Percentiles rank a stretch among this genome's conserved stretches.
These are phyloP conservation scores for Coecobrya sp. DNA, from an alignment of 2,888 invertebrate genomes.

Conservation along the genomic window DNA sequence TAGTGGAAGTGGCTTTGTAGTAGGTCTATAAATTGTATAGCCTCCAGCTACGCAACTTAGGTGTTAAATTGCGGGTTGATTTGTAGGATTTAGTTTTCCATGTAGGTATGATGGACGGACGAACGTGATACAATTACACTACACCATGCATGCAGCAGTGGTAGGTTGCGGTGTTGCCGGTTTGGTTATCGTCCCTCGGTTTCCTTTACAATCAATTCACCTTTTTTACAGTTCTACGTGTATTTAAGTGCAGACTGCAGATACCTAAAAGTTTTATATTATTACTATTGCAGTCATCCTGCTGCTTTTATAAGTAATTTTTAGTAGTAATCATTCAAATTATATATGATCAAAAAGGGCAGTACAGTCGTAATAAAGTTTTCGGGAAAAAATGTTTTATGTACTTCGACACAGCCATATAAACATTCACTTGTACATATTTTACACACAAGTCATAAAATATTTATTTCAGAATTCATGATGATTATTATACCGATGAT, in stretches of 20 bases:
- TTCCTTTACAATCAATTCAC: constrained; percentile 29
- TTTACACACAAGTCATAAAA: background rate
- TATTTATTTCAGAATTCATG: constrained; percentile 51
- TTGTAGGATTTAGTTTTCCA: constrained; percentile 43
- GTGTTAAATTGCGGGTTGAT: constrained; percentile 60
- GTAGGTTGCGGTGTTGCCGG: background rate
- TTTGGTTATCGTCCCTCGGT: background rate
- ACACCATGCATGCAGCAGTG: too few species aligned
- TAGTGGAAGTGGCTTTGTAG: background rate
- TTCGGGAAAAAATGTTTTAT: constrained; percentile 37
- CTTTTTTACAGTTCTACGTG: background rate
- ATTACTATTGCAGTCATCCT: constrained; percentile 15
- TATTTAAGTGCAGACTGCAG: too few species aligned
- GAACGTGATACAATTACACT: constrained; percentile 14
- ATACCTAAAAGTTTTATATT: background rate
- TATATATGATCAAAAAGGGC: constrained; percentile 42
- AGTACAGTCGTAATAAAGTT: constrained; percentile 40
- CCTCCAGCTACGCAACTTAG: constrained; percentile 38
- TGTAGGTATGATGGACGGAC: constrained; percentile 63
- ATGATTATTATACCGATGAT: constrained; percentile 16
- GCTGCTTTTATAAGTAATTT: constrained; percentile 13
- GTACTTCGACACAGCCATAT: background rate
- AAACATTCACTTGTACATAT: too few species aligned
- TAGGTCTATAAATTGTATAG: constrained; percentile 61
- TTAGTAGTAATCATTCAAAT: constrained; percentile 37